Conservation (phyloP, 2,797 vertebrate species). For the Schizothorax lantsangensis region DNA sequence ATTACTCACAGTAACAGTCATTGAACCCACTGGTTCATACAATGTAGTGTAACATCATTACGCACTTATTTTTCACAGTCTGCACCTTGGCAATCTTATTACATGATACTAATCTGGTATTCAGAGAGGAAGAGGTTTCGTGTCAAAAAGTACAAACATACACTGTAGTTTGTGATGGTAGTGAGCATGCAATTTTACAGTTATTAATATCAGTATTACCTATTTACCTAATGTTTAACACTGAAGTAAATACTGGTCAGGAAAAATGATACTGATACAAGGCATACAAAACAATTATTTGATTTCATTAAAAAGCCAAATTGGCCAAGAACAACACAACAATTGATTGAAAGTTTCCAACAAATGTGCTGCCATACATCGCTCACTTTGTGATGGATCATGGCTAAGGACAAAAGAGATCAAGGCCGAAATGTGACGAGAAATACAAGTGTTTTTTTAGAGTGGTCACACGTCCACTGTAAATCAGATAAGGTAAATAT, state of each 20-base stretch:
- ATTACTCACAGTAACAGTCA: constrained; percentile 38
- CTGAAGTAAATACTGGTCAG: constrained; percentile 38
- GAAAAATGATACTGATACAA: constrained; percentile 20
- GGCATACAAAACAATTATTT: constrained; percentile 23
- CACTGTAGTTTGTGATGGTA: constrained; percentile 11
- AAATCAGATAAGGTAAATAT: background rate
- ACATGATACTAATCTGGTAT: constrained; percentile 27
- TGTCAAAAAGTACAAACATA: constrained; percentile 23
- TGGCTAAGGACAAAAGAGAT: background rate
- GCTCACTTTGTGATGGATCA: background rate
- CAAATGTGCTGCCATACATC: background rate
- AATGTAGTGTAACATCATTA: constrained; percentile 28
- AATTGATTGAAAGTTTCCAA: background rate
- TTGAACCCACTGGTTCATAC: constrained; percentile 14
- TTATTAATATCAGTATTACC: background rate
- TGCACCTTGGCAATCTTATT: constrained; percentile 33
- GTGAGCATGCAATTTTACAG: constrained; percentile 25
- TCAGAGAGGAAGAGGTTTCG: background rate
- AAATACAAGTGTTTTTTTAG: constrained; percentile 8
- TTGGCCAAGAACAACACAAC: constrained; percentile 1
- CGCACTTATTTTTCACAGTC: constrained; percentile 18
- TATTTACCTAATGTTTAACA: constrained; percentile 14
- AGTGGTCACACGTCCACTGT: constrained; percentile 9
- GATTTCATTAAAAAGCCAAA: constrained; percentile 21
- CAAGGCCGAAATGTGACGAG: constrained; percentile 5